These are phyloP conservation scores for Neosalanx taihuensis DNA, from an alignment of 2,797 vertebrate species.

Conservation along the genomic window DNA sequence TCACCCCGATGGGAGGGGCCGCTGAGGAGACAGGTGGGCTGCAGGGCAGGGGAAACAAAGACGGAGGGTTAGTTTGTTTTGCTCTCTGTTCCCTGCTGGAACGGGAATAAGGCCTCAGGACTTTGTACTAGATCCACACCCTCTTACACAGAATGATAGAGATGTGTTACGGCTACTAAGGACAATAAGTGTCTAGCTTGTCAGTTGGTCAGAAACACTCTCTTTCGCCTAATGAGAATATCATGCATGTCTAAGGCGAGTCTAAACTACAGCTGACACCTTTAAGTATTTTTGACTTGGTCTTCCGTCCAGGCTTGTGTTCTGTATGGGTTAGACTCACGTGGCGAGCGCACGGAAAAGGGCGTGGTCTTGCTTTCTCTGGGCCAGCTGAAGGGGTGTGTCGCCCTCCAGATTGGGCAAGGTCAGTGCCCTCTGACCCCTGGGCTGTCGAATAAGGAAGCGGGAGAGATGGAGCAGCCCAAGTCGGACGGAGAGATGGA, in stretches of 20 bases:
- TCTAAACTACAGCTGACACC: background rate
- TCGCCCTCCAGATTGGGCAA: slow-evolving; percentile 74
- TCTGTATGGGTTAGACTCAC: slow-evolving; percentile 61
- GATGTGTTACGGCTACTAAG: background rate
- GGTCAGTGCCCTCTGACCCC: slow-evolving; percentile 65
- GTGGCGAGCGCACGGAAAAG: slow-evolving; percentile 65
- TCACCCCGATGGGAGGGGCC: slow-evolving; percentile 62
- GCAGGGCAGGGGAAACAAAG: background rate
- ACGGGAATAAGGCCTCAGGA: background rate
- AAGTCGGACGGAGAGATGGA: slow-evolving; percentile 77
- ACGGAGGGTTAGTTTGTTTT: background rate
- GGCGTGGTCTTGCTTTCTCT: slow-evolving; percentile 58
- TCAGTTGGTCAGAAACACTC: too few relatives aligned
- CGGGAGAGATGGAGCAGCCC: slow-evolving; percentile 75
- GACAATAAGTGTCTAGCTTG: too few relatives aligned
- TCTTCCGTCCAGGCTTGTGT: background rate
- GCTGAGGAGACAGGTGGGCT: slow-evolving; percentile 40
- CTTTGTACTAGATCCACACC: background rate
- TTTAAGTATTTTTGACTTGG: background rate
- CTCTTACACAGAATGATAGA: background rate
- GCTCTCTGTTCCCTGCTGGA: background rate
- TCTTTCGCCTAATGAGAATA: too few relatives aligned
- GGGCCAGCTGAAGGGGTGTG: slow-evolving; percentile 73
- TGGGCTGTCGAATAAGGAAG: slow-evolving; percentile 76
- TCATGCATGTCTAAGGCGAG: too few relatives aligned